Base-by-base conservation (phyloP, 2,888 invertebrate species). In the Sacculina carcini region DNA sequence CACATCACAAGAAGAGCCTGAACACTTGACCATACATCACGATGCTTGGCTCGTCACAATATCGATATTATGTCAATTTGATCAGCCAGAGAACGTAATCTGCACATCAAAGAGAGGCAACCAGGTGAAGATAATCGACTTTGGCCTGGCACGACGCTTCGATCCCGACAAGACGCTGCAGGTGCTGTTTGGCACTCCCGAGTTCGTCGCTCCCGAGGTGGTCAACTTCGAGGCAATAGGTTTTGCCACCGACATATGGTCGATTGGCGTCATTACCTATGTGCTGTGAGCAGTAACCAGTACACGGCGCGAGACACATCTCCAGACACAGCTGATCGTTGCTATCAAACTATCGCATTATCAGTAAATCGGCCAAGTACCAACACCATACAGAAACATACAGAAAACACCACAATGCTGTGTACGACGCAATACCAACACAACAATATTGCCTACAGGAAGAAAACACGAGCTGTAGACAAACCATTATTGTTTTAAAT, bases 161-260 rank as follows among this genome's bases (percentile, higher is more conserved):
- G 85, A 89, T 65, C 86, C 89, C 0, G 77, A 78, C 62, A 87
- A 86, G 71, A 87, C 89, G 62, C 69, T 92, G 50, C 84, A 86
- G 67, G 87, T 94, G 4, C 69, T 94, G 50, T 94, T 92, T 63
- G 98, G 96, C 1, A 98, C 98, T 1, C 96, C 96, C 0, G 98
- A 98, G 69, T 98, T 98, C 64, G 92, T 94, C 48, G 92, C 94
- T 0, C 96, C 96, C 1, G 96, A 98, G 73, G 90, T 96, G 26
- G 89, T 98, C 38, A 96, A 94, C 71, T 98, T 94, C 66, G 96
- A 98, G 64, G 81, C 82, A 62, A 89, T 98, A 61, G 83, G 85
- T 52, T 90, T 80, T 62, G 82, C 83, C 9, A 92, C 96, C 0
- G 98, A 98, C 63, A 92, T 96, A 90, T 96, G 94, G 96, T 89